Conservation (phyloP, 35 echinoderm and acorn worm genomes). For the Holothuria glaberrima region DNA sequence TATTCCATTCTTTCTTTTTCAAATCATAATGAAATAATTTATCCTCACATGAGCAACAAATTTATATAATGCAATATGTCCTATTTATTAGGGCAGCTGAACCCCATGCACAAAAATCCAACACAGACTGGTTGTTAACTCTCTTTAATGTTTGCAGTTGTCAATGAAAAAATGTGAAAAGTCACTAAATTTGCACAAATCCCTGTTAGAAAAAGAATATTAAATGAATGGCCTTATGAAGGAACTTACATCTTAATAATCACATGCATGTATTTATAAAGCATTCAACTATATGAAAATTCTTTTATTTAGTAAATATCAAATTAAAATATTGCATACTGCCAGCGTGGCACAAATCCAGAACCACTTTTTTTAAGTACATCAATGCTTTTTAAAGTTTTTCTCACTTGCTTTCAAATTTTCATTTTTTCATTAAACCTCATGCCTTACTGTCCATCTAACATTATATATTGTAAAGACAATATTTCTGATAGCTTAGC, state of each 20-base stretch:
- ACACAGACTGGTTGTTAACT: no score
- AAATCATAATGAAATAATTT: slow-evolving; percentile 48
- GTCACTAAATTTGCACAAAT: no score
- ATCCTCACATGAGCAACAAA: slow-evolving; percentile 49
- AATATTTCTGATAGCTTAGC: no score
- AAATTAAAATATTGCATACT: slow-evolving; percentile 54
- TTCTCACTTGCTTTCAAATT: no score
- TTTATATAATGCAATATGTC: slow-evolving; percentile 32
- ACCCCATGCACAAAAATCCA: slow-evolving; percentile 15
- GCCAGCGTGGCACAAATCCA: slow-evolving; percentile 16
- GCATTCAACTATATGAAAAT: slow-evolving; percentile 34
- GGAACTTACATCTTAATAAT: slow-evolving; percentile 36
- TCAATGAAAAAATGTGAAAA: no score
- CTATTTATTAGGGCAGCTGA: slow-evolving; percentile 9
- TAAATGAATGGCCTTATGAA: slow-evolving; percentile 18
- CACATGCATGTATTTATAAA: slow-evolving; percentile 41
- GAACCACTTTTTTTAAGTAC: slow-evolving; percentile 24
- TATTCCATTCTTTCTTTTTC: slow-evolving; percentile 25
- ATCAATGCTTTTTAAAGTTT: neutral
- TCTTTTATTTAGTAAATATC: no score
- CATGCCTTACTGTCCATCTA: no score
- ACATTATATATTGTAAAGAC: no score
- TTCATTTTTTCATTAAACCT: no score
- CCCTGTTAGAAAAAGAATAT: no score
- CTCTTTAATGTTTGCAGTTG: neutral